Evolutionary conservation across 2,797 vertebrate species (phyloP).

Genomic region (Helarctos malayanus): DNA sequence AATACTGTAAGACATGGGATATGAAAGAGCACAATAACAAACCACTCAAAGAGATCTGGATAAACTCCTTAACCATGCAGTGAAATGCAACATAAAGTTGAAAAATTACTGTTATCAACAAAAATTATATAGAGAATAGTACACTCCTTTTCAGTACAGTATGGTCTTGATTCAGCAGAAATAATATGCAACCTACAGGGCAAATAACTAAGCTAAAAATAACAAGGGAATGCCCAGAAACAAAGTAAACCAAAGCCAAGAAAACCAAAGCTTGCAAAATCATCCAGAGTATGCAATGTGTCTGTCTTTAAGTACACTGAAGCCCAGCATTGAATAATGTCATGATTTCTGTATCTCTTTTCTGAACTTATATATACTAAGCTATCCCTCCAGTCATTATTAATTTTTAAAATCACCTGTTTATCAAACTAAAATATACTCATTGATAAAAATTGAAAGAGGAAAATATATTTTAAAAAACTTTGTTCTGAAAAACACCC

Average conservation of each 20-base stretch:
- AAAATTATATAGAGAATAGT: neutral
- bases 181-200: neutral
- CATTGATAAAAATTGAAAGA: neutral
- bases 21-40: neutral
- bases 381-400: neutral
- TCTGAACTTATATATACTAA: neutral
- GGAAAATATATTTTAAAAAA: neutral
- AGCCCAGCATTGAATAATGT: neutral
- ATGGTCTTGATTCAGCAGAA: conserved; percentile 3
- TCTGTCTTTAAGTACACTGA: neutral
- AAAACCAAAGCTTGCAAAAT: neutral
- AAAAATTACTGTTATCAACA: neutral
- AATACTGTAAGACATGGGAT: neutral
- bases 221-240: neutral
- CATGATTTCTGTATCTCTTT: neutral
- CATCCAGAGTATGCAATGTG: neutral
- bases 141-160: neutral
- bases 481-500: neutral
- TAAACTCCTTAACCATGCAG: neutral
- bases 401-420: neutral
- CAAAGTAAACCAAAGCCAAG: neutral
- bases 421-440: neutral
- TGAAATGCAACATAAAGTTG: neutral
- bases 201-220: neutral
- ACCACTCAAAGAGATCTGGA: neutral